Conservation (phyloP, 2,113 vertebrate genomes). For the Chinchilla lanigera region DNA sequence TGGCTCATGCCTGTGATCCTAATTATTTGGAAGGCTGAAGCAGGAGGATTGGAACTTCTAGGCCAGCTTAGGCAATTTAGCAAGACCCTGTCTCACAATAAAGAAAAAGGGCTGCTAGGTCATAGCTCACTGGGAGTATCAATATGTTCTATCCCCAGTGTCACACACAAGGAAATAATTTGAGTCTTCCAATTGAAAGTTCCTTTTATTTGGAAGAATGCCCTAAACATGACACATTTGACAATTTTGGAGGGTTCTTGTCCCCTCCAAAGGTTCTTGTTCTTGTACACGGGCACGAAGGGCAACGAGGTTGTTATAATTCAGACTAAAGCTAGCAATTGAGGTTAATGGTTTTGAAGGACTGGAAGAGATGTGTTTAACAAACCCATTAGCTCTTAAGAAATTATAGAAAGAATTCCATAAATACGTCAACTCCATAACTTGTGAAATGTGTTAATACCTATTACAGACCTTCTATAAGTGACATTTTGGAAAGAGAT, state of each 20-base stretch:
- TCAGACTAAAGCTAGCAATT: neutral
- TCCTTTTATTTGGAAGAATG: neutral
- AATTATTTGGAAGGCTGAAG: neutral
- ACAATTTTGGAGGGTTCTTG: neutral
- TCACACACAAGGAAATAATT: neutral
- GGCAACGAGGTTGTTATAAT: neutral
- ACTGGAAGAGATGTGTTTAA: neutral
- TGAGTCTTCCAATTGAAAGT: neutral
- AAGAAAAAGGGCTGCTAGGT: neutral
- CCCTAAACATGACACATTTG: neutral
- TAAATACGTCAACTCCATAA: neutral
- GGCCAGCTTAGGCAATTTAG: neutral
- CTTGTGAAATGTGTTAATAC: neutral
- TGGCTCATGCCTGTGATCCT: neutral
- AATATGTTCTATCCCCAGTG: neutral
- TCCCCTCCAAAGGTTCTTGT: too few relatives aligned
- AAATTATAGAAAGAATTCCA: neutral
- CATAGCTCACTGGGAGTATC: neutral
- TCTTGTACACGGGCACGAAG: neutral
- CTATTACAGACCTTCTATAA: neutral
- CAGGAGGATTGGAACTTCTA: neutral
- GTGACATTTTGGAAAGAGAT: neutral
- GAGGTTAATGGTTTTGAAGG: neutral
- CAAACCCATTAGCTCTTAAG: neutral
- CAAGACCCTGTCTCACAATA: neutral